Evolutionary conservation across 1,140 invertebrate genomes (phyloP).

Genomic region (Holotrichia oblita): DNA sequence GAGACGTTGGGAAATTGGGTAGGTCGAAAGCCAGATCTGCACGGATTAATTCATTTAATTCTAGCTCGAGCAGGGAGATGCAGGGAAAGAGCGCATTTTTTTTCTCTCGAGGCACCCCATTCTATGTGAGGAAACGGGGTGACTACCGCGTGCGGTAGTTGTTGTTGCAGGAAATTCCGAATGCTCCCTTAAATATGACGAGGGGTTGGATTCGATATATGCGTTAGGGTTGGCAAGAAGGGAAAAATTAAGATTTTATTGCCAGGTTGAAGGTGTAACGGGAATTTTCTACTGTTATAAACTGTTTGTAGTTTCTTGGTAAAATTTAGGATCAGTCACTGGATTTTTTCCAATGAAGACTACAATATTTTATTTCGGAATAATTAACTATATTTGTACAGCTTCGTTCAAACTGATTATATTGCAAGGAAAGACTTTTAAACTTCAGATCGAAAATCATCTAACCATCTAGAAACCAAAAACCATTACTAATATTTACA

Average conservation of each 20-base stretch:
- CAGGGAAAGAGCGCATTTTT: conserved; percentile 5
- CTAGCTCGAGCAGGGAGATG: neutral
- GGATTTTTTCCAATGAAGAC: neutral
- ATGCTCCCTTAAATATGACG: conserved; percentile 22
- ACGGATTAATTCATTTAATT: conserved; percentile 48
- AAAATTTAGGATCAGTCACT: neutral
- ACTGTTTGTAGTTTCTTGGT: neutral
- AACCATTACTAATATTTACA: no score
- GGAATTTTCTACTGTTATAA: neutral
- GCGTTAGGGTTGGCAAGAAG: neutral
- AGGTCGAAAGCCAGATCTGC: conserved; percentile 47
- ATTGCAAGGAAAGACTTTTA: no score
- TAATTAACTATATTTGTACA: no score
- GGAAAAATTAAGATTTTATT: conserved; percentile 40
- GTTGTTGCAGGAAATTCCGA: conserved; percentile 30
- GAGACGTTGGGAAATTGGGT: conserved; percentile 43
- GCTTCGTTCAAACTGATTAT: no score
- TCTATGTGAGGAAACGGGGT: conserved; percentile 12
- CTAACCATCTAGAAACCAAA: no score
- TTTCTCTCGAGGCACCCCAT: conserved; percentile 22
- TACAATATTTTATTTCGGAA: no score
- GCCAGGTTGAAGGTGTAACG: conserved; percentile 22
- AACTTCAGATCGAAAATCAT: no score
- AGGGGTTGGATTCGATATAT: neutral
- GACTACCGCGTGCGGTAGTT: neutral